Evolutionary conservation across 2,113 vertebrate species (phyloP).

Genomic region (Cepphus grylle): DNA sequence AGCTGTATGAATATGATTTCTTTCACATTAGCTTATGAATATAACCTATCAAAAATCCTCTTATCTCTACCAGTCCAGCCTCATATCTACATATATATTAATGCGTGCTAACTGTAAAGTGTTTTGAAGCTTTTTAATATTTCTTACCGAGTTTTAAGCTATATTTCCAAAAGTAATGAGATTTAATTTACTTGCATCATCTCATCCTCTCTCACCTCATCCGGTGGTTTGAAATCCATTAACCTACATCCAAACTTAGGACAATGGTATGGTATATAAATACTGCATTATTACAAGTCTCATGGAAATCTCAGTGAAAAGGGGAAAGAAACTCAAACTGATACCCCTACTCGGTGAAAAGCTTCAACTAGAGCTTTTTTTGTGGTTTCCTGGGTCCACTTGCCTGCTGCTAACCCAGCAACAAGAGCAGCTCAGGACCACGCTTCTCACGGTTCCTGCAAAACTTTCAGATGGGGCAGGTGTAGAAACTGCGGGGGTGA

Average conservation of each 20-base stretch:
- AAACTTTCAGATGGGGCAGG: neutral
- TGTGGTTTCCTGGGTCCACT: fast-evolving
- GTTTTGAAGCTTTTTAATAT: neutral
- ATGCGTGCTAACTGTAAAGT: neutral
- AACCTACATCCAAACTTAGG: neutral
- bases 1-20: neutral
- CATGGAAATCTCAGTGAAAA: neutral
- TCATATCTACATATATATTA: neutral
- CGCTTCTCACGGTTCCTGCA: fast-evolving
- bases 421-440: neutral
- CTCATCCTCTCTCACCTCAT: fast-evolving
- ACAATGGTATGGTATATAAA: fast-evolving
- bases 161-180: neutral
- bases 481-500: neutral
- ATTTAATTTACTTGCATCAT: neutral
- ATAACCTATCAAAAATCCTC: neutral
- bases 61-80: neutral
- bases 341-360: fast-evolving
- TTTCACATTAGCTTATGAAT: neutral
- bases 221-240: neutral
- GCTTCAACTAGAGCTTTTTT: neutral
- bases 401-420: neutral
- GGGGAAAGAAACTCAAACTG: neutral
- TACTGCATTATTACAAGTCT: neutral
- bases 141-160: neutral